Evolutionary conservation across 2,797 vertebrate genomes (phyloP).

Genomic region (Paedocypris micromegethes): DNA sequence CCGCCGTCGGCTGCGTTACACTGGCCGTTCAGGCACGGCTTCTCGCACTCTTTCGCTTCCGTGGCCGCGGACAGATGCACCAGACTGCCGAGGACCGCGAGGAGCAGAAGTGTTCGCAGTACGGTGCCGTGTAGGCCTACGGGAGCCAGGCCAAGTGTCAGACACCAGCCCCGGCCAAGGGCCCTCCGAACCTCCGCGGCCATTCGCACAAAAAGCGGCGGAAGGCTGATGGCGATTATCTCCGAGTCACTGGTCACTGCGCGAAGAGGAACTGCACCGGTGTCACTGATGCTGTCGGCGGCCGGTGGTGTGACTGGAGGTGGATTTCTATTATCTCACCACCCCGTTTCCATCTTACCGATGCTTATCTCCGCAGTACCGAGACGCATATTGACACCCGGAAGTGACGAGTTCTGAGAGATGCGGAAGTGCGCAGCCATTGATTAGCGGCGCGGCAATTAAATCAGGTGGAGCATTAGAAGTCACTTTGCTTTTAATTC

Average conservation of each 20-base stretch:
- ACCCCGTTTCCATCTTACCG: slow-evolving; percentile 62
- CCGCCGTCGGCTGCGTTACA: slow-evolving; percentile 76
- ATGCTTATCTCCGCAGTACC: slow-evolving; percentile 60
- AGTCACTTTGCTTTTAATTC: too few species aligned
- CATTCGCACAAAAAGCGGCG: slow-evolving; percentile 69
- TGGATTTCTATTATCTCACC: slow-evolving; percentile 25
- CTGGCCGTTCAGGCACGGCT: slow-evolving; percentile 85
- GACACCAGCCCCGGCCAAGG: slow-evolving; percentile 52
- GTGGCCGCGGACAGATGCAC: slow-evolving; percentile 55
- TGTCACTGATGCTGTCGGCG: neutral
- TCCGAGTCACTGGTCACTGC: neutral
- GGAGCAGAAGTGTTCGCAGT: slow-evolving; percentile 55
- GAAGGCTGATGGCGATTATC: slow-evolving; percentile 38
- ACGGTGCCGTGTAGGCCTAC: slow-evolving; percentile 47
- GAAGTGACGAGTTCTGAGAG: slow-evolving; percentile 64
- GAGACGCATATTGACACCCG: slow-evolving; percentile 68
- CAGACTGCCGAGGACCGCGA: slow-evolving; percentile 60
- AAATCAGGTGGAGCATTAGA: neutral
- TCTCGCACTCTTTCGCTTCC: slow-evolving; percentile 86
- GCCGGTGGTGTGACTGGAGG: slow-evolving; percentile 25
- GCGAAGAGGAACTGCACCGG: neutral
- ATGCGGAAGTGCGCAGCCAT: slow-evolving; percentile 63
- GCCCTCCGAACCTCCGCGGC: slow-evolving; percentile 60
- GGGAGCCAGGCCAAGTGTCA: slow-evolving; percentile 44
- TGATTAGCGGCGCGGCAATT: slow-evolving; percentile 13